Evolutionary conservation across 2,797 vertebrate genomes (phyloP).

Genomic region (Ciconia nigra): DNA sequence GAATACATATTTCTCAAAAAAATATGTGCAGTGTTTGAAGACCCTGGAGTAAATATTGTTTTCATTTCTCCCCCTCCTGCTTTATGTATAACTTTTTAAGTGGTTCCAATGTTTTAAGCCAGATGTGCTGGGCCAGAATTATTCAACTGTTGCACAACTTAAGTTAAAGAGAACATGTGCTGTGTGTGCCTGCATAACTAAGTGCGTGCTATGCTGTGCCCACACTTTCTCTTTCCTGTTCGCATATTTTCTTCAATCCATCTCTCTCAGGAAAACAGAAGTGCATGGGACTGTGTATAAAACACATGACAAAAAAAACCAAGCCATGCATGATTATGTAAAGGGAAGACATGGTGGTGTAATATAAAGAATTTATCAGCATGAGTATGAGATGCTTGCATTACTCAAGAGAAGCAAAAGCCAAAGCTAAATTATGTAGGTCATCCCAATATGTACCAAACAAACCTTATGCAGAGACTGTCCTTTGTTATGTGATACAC

Average conservation of each 20-base stretch:
- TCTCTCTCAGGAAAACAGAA: neutral
- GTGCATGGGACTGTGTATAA: neutral
- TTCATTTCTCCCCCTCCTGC: neutral
- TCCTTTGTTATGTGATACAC: neutral
- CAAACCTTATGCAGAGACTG: neutral
- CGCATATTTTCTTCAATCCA: neutral
- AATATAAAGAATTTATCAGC: conserved; percentile 23
- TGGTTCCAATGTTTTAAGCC: neutral
- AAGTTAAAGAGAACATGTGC: neutral
- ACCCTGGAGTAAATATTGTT: neutral
- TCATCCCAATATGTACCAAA: neutral
- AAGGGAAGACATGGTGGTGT: neutral
- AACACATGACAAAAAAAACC: neutral
- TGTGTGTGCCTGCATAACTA: neutral
- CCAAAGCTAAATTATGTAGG: neutral
- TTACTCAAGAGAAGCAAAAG: neutral
- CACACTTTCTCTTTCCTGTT: neutral
- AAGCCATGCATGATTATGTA: neutral
- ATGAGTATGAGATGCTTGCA: neutral
- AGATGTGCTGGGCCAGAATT: neutral
- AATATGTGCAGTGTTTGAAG: neutral
- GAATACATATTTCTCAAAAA: neutral
- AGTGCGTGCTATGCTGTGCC: neutral
- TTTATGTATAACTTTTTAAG: neutral
- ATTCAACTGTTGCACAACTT: neutral